phyloP scores from a whole-genome alignment of 2,888 invertebrate species.

The Pseudococcus longispinus region DNA sequence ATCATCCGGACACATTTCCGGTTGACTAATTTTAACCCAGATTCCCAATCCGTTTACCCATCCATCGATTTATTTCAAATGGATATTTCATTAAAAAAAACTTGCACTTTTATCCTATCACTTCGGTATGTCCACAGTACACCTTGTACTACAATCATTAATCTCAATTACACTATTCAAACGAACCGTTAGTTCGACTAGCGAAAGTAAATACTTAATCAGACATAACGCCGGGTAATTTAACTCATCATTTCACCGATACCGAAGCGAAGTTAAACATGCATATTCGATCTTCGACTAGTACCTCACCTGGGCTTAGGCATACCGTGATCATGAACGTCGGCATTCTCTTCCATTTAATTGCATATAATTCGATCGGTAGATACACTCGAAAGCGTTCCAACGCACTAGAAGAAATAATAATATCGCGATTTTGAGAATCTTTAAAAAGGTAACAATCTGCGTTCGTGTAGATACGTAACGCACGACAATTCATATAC shows the following conservation, averaged over 20 bases:
- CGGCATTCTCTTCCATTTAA: background rate
- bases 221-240: conserved; percentile 7
- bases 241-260: background rate
- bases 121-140: background rate
- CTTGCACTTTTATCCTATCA: background rate
- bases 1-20: too few relatives aligned
- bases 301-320: background rate
- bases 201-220: conserved; percentile 16
- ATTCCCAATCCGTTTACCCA: too few relatives aligned
- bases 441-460: background rate
- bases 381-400: background rate
- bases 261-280: background rate
- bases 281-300: background rate
- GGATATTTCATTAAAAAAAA: background rate
- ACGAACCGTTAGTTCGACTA: background rate
- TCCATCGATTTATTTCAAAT: background rate
- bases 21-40: too few relatives aligned
- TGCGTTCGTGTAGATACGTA: background rate
- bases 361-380: background rate
- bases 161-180: background rate
- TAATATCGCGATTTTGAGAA: background rate
- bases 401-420: background rate
- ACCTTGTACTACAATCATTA: background rate
- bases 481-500: background rate
- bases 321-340: background rate